Evolutionary conservation across 2,888 invertebrate genomes (phyloP), one percentile per base, ranked within the genome.

Genomic region (Mallateleia sp.): DNA sequence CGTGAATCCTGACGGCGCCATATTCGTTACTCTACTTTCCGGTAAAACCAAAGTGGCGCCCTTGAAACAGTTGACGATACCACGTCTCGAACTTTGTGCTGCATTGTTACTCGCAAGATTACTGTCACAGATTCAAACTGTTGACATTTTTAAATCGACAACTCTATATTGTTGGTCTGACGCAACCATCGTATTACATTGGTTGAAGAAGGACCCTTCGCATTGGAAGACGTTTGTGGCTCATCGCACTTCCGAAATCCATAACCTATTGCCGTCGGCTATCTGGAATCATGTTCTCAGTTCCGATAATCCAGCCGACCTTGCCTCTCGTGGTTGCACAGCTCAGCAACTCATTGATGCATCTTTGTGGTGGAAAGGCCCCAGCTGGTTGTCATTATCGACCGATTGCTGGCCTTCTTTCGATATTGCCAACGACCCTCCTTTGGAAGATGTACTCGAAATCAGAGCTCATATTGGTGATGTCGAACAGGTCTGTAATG

Each of bases 271-370:
- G 1, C 18, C 28, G 6, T 0, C 7, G 1, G 47, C n/a, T 8
- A 11, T n/a, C 0, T 83, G 77, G 71, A 28, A 64, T 2, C 83
- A 77, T 45, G 64, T 83, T 0, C 38, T 15, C 5, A 67, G 58
- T 1, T 1, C 38, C 2, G 20, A 28, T 7, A 83, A 72, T 22
- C 72, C 81, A 1, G 82, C 75, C 1, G 82, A 82, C 66, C 22
- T 75, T 0, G 72, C 66, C 32, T 75, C 75, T 0, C 66, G 82
- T 2, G 75, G 82, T 0, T 5, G 38, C 11, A n/a, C 45, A 5
- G 66, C 42, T 4, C 25, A 47, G 1, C 25, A 45, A 14, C 25
- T 64, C 1, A 1, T 25, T 2, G 11, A 45, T 24, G 3, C 8
- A 9, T 15, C 45, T 8, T n/a, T 64, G 2, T 45, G 64, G 64